Base-by-base conservation (phyloP, 2,797 vertebrate genomes). In the Platyrinchus mystaceus region DNA sequence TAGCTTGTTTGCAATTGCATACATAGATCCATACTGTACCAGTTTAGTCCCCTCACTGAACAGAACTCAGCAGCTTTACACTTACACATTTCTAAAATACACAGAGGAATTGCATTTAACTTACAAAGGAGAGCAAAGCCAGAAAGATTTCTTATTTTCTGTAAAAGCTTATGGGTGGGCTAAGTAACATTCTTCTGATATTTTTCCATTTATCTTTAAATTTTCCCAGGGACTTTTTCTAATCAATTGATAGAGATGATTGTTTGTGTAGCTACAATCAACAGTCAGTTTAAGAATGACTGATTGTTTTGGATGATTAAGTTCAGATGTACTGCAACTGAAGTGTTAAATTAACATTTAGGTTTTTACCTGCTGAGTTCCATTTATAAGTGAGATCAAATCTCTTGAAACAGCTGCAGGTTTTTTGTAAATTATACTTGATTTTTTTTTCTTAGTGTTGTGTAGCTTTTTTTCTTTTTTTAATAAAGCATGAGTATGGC, bases 401-500 rank as follows among this genome's bases (percentile, higher is more conserved):
- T 93, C 58, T 91, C 93, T 81, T 85, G 39, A 77, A 73, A 89
- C 32, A 39, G 70, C 67, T 82, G 94, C 89, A 96, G 77, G 69
- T 63, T 77, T 94, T 95, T 91, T 91, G 73, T 94, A 84, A 95
- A 94, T 63, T 75, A 84, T 92, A 93, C 50, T 87, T 95, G 92
- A 94, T 78, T 69, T 86, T 79, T 87, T 95, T 56, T 23, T 27
- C 44, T 77, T 95, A 91, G 87, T 28, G 36, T 89, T 90, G 60
- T 97, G 73, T 94, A 89, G 87, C 23, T 50, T 66, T 59, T 32
- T 66, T 58, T 30, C 36, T 83, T 46, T 80, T 86, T 79, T 10
- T 21, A 94, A 97, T 96, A 97, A 97, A 97, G 91, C 84, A 93
- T 92, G 87, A 91, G 22, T 91, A 62, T 94, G 89, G 94, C 94